Base-by-base conservation (phyloP, 2,888 invertebrate genomes). In the Caenorhabditis imperialis region DNA sequence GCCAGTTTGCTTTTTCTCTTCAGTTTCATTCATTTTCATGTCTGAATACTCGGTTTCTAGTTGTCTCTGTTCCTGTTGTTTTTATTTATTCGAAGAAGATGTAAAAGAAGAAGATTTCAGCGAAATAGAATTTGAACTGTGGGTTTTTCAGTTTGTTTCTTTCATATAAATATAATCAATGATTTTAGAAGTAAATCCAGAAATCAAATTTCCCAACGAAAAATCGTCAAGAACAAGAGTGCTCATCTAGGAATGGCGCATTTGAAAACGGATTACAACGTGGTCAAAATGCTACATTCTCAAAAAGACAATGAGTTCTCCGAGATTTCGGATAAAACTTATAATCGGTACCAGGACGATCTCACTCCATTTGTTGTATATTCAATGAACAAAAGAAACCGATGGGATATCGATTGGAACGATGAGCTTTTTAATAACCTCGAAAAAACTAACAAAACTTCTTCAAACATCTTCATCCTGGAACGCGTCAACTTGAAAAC, bases 221-320 rank as follows among this genome's bases (percentile, higher is more conserved):
- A 25, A 8, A 25, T 44, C 20, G 50, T 51, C 23, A 40, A 27
- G 7, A 51, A 61, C 35, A 35, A 33, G 2, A 44, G 23, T 4
- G 61, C 61, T 25, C 61, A 35, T 35, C 35, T 61, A 2, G 51
- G 51, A 8, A 61, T 61, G 61, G 27, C 51, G 35, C 61, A 51
- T 16, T 18, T 61, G 18, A 61, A 51, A 35, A 61, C 51, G 8
- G 61, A 61, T 10, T 33, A 44, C 0, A 22, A 25, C 12, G 33
- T 61, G 1, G 44, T 51, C 33, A 61, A 61, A 44, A 44, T 35
- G 12, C 14, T 61, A 25, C 61, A 61, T 14, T 14, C 16, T 7
- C 33, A 42, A 3, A 44, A 44, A 10, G 33, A 23, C 10, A 22
- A 37, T 6, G 47, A 23, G 16, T 23, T 23, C 23, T 40, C 23